phyloP scores from a whole-genome alignment of 2,888 invertebrate genomes.

The Drosophila neonasuta region DNA sequence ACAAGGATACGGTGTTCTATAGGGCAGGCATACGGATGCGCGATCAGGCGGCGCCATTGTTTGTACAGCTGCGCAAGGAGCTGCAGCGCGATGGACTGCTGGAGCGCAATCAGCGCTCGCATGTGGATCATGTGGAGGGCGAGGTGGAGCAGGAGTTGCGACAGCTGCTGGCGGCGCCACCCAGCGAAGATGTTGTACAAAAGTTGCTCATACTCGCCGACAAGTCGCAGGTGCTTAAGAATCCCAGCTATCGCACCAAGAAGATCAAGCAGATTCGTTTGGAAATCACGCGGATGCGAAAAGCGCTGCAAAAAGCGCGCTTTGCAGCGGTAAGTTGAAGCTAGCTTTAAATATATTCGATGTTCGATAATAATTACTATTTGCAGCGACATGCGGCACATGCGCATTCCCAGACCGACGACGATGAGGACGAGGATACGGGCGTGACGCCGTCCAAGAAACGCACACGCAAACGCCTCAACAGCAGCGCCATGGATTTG shows the following conservation, averaged over 20 bases:
- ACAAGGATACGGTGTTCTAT: conserved; percentile 97
- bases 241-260: conserved; percentile 84
- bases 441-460: conserved; percentile 56
- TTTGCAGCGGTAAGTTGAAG: conserved; percentile 70
- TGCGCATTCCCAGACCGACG: conserved; percentile 77
- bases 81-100: conserved; percentile 83
- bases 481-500: conserved; percentile 61
- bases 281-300: conserved; percentile 84
- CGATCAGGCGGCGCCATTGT: conserved; percentile 91
- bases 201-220: conserved; percentile 85
- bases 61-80: conserved; percentile 90
- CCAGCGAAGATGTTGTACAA: conserved; percentile 79
- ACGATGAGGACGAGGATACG: conserved; percentile 70
- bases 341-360: fast-evolving
- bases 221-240: conserved; percentile 85
- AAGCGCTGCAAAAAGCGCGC: conserved; percentile 79
- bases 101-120: conserved; percentile 80
- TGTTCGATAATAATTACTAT: not conserved
- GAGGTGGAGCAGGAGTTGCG: conserved; percentile 85
- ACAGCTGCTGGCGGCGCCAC: conserved; percentile 78
- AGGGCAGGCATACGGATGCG: conserved; percentile 94
- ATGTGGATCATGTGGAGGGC: conserved; percentile 83
- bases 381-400: conserved; percentile 60
- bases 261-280: conserved; percentile 84
- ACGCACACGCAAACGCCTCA: conserved; percentile 56